Evolutionary conservation across 2,888 invertebrate genomes (phyloP).

Genomic region (Limenitis camilla): DNA sequence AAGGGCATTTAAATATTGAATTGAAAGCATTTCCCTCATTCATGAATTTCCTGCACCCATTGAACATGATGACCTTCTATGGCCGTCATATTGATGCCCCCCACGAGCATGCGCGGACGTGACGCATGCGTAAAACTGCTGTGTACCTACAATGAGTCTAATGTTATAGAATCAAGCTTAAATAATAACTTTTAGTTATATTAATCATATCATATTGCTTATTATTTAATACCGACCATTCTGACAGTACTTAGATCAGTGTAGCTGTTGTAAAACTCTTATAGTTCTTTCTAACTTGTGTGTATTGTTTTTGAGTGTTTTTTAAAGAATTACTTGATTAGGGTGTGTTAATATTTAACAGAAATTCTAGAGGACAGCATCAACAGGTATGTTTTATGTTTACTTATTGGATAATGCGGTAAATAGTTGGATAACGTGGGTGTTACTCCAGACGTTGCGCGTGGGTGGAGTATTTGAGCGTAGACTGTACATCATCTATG

Average conservation of each 20-base stretch:
- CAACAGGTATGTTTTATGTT: conserved; percentile 57
- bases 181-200: conserved; percentile 45
- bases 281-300: background rate
- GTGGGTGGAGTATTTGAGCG: conserved; percentile 57
- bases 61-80: conserved; percentile 48
- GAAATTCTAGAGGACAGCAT: conserved; percentile 29
- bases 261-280: background rate
- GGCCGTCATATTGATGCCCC: conserved; percentile 61
- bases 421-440: conserved; percentile 39
- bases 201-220: conserved; percentile 16
- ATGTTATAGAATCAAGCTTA: conserved; percentile 47
- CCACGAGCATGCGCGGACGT: conserved; percentile 44
- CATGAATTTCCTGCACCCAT: conserved; percentile 57
- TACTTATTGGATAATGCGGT: conserved; percentile 28
- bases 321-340: conserved; percentile 4
- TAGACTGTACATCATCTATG: conserved; percentile 45
- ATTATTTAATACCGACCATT: background rate
- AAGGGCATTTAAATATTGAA: conserved; percentile 6
- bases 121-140: conserved; percentile 34
- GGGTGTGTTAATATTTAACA: conserved; percentile 11
- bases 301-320: background rate
- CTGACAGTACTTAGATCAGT: background rate
- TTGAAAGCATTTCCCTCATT: conserved; percentile 37
- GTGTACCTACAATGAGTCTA: conserved; percentile 55
- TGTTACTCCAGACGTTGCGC: conserved; percentile 58